A percentile compares a stretch with the other conserved stretches of the same genome.
phyloP scores from a whole-genome alignment of 2,113 vertebrate species.

The Pseudorectes ferrugineus region DNA sequence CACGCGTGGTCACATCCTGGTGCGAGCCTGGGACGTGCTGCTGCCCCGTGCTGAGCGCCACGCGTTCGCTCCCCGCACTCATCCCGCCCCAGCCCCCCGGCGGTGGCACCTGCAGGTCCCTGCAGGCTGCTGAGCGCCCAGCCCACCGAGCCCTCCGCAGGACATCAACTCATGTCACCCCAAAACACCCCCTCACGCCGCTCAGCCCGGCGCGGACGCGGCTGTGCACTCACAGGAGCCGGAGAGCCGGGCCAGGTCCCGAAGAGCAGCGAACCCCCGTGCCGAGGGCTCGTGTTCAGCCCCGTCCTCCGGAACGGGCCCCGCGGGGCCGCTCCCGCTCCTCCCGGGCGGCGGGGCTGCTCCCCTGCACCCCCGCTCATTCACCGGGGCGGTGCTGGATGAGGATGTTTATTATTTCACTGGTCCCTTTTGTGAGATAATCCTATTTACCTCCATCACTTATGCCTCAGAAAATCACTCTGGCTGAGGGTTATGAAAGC shows the following conservation, averaged over 20 bases:
- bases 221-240: neutral
- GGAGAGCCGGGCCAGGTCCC: neutral
- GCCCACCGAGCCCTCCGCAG: fast-evolving
- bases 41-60: fast-evolving
- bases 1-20: fast-evolving
- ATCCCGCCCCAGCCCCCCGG: neutral
- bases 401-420: neutral
- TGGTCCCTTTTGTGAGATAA: neutral
- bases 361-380: neutral
- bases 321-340: neutral
- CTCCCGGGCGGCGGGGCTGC: neutral
- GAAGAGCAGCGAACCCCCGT: fast-evolving
- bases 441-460: neutral
- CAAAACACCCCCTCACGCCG: fast-evolving
- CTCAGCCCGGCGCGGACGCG: fast-evolving
- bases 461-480: neutral
- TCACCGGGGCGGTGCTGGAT: neutral
- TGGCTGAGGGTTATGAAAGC: neutral
- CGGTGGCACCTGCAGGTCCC: neutral
- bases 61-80: neutral
- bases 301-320: neutral
- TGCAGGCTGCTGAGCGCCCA: neutral
- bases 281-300: fast-evolving
- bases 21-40: neutral
- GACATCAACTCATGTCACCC: fast-evolving